These are phyloP conservation scores for Ephydatia muelleri DNA, from an alignment of 37 sponge, comb jelly and placozoan genomes.

Conservation along the genomic window DNA sequence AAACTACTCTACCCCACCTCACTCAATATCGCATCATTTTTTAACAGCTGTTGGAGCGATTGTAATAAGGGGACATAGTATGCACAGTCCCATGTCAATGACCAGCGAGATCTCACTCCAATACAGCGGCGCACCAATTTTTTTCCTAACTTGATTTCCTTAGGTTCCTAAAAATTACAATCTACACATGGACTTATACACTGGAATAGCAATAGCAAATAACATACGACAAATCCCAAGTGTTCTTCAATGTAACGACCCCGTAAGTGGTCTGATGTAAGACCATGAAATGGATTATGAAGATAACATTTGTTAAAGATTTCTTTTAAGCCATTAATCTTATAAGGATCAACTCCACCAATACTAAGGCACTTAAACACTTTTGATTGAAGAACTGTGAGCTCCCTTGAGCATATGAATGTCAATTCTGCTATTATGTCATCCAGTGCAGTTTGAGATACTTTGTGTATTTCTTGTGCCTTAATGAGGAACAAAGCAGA, in stretches of 20 bases:
- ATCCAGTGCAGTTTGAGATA: conserved; percentile 25
- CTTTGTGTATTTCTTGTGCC: conserved; percentile 12
- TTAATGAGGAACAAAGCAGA: conserved; percentile 24
- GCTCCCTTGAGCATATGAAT: neutral
- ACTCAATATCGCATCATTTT: conserved; percentile 11
- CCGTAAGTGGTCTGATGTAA: neutral
- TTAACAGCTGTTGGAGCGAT: conserved; percentile 24
- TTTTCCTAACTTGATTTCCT: no score
- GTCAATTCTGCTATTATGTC: conserved; percentile 14
- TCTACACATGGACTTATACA: no score
- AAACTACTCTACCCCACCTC: neutral
- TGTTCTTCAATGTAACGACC: neutral
- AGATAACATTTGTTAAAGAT: neutral
- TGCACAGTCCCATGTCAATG: conserved; percentile 7
- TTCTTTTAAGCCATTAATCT: neutral
- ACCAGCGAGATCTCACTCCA: no score
- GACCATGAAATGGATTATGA: conserved; percentile 13
- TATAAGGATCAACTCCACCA: neutral
- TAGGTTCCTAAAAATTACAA: no score
- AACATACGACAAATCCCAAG: conserved; percentile 11
- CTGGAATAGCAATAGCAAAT: no score
- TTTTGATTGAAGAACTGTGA: neutral
- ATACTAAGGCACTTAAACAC: neutral
- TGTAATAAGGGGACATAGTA: conserved; percentile 25
- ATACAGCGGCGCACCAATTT: no score